These are phyloP conservation scores for Periophthalmodon schlosseri DNA, from an alignment of 2,113 vertebrate species.

Conservation along the genomic window DNA sequence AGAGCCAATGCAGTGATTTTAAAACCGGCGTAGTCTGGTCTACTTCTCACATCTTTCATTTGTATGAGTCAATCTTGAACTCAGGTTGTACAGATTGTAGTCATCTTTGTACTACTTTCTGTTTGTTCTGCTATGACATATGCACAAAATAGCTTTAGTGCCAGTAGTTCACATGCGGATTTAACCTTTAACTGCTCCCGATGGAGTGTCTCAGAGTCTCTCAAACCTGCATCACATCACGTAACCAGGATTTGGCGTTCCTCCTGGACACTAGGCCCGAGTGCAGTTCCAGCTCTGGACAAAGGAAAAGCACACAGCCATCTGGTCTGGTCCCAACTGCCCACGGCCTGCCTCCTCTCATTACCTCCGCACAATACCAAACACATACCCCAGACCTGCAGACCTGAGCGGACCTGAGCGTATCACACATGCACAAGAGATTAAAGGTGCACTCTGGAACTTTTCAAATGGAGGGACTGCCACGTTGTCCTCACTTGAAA, in stretches of 20 bases:
- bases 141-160: background rate
- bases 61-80: too few relatives aligned
- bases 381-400: slow-evolving; percentile 54
- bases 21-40: too few relatives aligned
- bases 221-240: slow-evolving; percentile 56
- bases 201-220: slow-evolving; percentile 10
- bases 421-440: slow-evolving; percentile 38
- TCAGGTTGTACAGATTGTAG: too few relatives aligned
- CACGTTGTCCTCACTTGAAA: too few relatives aligned
- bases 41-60: too few relatives aligned
- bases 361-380: slow-evolving; percentile 64
- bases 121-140: background rate
- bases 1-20: too few relatives aligned
- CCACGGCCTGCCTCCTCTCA: slow-evolving; percentile 56
- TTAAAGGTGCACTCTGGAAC: background rate
- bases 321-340: slow-evolving; percentile 51
- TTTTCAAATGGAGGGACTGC: too few relatives aligned
- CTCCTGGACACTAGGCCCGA: slow-evolving; percentile 1
- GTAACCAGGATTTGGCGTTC: slow-evolving; percentile 30
- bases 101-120: too few relatives aligned
- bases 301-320: slow-evolving; percentile 41
- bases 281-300: slow-evolving; percentile 39
- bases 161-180: slow-evolving; percentile 30
- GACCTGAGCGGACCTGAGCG: too few relatives aligned
- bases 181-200: background rate